Percentiles rank a stretch among this genome's conserved stretches.
These are phyloP conservation scores for Diaperis boleti DNA, from an alignment of 2,888 invertebrate species.

Conservation along the genomic window DNA sequence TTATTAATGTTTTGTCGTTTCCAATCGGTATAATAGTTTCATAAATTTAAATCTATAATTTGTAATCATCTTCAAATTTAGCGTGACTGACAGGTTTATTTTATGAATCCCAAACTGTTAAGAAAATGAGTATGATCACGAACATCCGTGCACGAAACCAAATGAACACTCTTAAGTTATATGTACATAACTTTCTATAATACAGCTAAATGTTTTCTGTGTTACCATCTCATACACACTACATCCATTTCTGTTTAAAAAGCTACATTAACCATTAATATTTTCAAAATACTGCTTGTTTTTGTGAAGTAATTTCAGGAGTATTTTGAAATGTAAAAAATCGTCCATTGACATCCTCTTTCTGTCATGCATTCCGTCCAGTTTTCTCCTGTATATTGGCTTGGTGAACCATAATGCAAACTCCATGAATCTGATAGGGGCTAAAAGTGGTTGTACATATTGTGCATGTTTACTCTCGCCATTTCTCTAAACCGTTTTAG, in stretches of 20 bases:
- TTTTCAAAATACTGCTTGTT: constrained; percentile 23
- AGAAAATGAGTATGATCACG: too few species aligned
- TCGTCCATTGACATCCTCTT: constrained; percentile 35
- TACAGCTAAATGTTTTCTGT: constrained; percentile 34
- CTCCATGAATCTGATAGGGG: constrained; percentile 43
- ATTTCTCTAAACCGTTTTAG: constrained; percentile 16
- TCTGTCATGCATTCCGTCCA: constrained; percentile 32
- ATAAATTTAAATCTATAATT: too few species aligned
- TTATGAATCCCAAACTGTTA: too few species aligned
- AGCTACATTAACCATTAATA: constrained; percentile 7
- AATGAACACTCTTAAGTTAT: too few species aligned
- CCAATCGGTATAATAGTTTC: too few species aligned
- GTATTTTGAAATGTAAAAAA: constrained; percentile 30
- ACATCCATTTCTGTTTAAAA: constrained; percentile 30
- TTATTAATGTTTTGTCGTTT: too few species aligned
- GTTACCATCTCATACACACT: constrained; percentile 38
- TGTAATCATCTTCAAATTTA: too few species aligned
- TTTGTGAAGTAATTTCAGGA: not conserved
- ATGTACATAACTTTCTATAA: constrained; percentile 12
- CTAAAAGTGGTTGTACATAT: constrained; percentile 37
- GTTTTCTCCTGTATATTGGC: constrained; percentile 39
- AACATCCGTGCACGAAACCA: too few species aligned
- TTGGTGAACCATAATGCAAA: constrained; percentile 50
- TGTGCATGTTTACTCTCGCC: constrained; percentile 34
- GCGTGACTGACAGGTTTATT: too few species aligned